Evolutionary conservation across 2,888 invertebrate species (phyloP), one percentile per base, ranked within the genome.

Genomic region (Eurois occulta): DNA sequence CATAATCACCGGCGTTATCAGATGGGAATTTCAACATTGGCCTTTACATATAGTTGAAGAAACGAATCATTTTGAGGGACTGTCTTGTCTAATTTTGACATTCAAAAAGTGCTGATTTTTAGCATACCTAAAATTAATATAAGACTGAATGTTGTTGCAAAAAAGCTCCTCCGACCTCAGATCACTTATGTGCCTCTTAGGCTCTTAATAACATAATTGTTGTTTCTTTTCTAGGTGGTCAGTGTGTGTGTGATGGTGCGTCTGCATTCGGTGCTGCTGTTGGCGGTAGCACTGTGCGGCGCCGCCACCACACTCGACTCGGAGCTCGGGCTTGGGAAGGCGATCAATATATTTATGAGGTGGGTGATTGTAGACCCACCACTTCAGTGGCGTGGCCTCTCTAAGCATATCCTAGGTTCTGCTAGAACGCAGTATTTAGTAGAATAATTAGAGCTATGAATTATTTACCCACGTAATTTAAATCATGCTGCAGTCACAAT

Each of bases 341-440:
- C 98, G 83, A 98, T 99, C 91, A 98, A 99, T 94, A 97, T 99
- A 91, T 99, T 99, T 87, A 97, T 97, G 93, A 96, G 96, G 96
- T 95, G 80, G 73, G 69, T 10, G 6, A 8, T n/a, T 52, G 13
- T 16, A 28, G 48, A 68, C 35, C 11, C 7, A n/a, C n/a, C 52
- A 21, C 8, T 32, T 32, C 21, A 13, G 24, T 8, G 46, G 46
- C 55, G 11, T n/a, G 55, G 11, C n/a, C n/a, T 55, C n/a, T n/a
- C 13, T n/a, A 11, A 11, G 24, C 11, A 55, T 55, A 8, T 13
- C n/a, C 55, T 55, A 55, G 55, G n/a, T n/a, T 55, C 55, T n/a
- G 55, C n/a, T 13, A 11, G 55, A 55, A 55, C 5, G 24, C 28
- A 21, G 28, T 24, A 46, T 24, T 67, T 5, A 16, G 32, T 13